Conservation (phyloP, 2,113 vertebrate genomes). For the Sporophila hypoxantha region DNA sequence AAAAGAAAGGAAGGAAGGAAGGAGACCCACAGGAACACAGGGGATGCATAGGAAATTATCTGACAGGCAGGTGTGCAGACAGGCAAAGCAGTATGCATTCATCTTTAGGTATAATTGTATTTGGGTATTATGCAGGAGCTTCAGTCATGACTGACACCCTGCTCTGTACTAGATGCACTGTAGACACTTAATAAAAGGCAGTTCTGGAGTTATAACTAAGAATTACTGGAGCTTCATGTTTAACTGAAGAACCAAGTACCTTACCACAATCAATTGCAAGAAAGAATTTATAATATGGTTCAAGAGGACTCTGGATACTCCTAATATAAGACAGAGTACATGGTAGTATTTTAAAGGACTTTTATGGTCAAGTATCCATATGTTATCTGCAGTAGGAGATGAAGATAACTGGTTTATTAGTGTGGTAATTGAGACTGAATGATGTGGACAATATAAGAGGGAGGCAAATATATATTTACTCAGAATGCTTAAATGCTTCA, state of each 20-base stretch:
- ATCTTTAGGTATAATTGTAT: neutral
- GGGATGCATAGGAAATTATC: neutral
- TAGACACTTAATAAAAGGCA: neutral
- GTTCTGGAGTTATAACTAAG: neutral
- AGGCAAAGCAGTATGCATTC: neutral
- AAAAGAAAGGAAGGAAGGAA: fast-evolving
- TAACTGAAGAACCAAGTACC: neutral
- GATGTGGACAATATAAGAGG: conserved; percentile 7
- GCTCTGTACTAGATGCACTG: neutral
- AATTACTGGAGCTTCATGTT: neutral
- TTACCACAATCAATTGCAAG: neutral
- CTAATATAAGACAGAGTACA: neutral
- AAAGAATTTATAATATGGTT: neutral
- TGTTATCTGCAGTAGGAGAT: neutral
- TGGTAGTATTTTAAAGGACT: neutral
- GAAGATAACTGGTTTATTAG: conserved; percentile 33
- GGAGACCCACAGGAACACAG: neutral
- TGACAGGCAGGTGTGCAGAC: neutral
- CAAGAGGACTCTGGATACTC: neutral
- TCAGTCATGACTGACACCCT: neutral
- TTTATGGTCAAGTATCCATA: neutral
- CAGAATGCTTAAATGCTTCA: conserved; percentile 43
- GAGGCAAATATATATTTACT: conserved; percentile 52
- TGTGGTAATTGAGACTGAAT: conserved; percentile 34
- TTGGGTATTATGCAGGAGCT: neutral